Evolutionary conservation across 1,140 invertebrate genomes (phyloP).

Genomic region (Tigriopus japonicus): DNA sequence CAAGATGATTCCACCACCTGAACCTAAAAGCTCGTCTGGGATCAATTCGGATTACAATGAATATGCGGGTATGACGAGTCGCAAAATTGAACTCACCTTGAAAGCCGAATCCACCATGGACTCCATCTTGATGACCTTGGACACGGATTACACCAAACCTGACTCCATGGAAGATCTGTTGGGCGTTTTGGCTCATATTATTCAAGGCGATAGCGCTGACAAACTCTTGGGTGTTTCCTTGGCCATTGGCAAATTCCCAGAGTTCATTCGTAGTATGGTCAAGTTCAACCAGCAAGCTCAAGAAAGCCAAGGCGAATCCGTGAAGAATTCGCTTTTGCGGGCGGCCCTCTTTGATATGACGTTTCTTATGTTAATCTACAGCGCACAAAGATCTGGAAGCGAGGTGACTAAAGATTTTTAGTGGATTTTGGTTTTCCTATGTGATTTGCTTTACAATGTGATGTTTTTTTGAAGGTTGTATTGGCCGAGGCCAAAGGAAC

Average conservation of each 20-base stretch:
- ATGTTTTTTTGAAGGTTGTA: not conserved
- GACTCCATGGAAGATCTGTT: constrained; percentile 9
- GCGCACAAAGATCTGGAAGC: constrained; percentile 2
- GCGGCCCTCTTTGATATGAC: constrained; percentile 15
- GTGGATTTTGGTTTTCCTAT: not conserved
- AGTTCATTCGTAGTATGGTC: not conserved
- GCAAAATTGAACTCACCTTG: constrained; percentile 4
- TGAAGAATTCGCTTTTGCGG: constrained; percentile 5
- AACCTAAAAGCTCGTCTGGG: not conserved
- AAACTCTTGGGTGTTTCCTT: not conserved
- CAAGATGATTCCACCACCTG: not conserved
- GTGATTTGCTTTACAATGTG: too few species aligned
- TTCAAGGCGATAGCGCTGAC: constrained; percentile 10
- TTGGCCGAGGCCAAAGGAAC: not conserved
- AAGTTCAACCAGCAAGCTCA: constrained; percentile 8
- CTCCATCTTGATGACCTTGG: constrained; percentile 6
- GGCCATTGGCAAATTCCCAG: not conserved
- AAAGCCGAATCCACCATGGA: constrained; percentile 11
- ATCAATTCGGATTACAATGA: not conserved
- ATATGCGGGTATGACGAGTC: not conserved
- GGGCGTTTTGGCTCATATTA: not conserved
- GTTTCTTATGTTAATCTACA: constrained; percentile 10
- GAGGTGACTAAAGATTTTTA: not conserved
- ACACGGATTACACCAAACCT: not conserved
- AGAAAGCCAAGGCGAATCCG: constrained; percentile 4